These are phyloP conservation scores for Lasioglossum zephyrum DNA, from an alignment of 2,888 invertebrate species.

Conservation along the genomic window DNA sequence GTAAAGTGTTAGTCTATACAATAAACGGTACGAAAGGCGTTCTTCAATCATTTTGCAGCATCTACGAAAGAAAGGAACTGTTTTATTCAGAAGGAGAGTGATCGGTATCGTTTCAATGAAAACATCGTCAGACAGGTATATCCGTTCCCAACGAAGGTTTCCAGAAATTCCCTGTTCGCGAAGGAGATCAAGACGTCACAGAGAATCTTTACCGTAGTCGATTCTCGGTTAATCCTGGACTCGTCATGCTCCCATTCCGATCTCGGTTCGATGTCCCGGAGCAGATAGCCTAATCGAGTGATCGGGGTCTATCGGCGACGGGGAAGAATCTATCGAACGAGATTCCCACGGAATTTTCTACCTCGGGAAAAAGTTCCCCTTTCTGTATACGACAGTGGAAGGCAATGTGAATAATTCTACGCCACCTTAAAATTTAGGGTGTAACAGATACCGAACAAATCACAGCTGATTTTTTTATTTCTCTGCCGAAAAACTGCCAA, in stretches of 20 bases:
- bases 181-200: conserved; percentile 3
- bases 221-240: conserved; percentile 39
- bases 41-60: too few species aligned
- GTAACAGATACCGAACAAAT: background rate
- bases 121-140: background rate
- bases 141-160: background rate
- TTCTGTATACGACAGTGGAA: background rate
- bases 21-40: too few species aligned
- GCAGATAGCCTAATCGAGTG: conserved; percentile 25
- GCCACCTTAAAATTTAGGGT: background rate
- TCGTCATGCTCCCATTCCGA: conserved; percentile 51
- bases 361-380: background rate
- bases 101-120: background rate
- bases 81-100: background rate
- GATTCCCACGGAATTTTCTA: background rate
- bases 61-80: background rate
- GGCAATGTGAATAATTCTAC: background rate
- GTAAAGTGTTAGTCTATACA: too few species aligned
- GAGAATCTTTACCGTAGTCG: conserved; percentile 21
- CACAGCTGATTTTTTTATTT: background rate
- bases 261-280: conserved; percentile 45
- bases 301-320: background rate
- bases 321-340: background rate
- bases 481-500: background rate
- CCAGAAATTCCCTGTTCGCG: background rate